These are phyloP conservation scores for Cettia cetti DNA, from an alignment of 2,113 vertebrate genomes.

Conservation along the genomic window DNA sequence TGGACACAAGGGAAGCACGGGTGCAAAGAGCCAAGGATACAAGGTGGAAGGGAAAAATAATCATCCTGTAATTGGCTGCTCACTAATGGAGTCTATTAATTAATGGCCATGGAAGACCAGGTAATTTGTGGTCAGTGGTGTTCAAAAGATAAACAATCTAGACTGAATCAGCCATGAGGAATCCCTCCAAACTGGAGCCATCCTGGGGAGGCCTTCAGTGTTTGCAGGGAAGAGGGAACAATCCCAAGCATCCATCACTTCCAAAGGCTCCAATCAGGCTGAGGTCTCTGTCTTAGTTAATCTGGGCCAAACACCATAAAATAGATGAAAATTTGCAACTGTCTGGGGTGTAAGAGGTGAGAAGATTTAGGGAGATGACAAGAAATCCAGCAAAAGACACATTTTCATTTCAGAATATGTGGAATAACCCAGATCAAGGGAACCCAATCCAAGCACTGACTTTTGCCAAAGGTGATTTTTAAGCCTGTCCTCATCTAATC, in stretches of 20 bases:
- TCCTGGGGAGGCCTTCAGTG: background rate
- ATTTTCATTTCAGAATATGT: background rate
- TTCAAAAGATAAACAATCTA: slow-evolving; percentile 67
- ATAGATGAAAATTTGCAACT: background rate
- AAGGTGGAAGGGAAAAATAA: slow-evolving; percentile 3
- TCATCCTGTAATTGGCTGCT: slow-evolving; percentile 59
- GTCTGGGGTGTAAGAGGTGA: background rate
- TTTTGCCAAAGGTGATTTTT: background rate
- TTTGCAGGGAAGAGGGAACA: background rate
- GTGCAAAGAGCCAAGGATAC: background rate
- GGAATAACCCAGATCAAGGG: background rate
- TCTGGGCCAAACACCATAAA: background rate
- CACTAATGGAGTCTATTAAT: slow-evolving; percentile 69
- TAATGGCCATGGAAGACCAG: slow-evolving; percentile 47
- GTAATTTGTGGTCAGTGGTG: slow-evolving; percentile 68
- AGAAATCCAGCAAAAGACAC: background rate
- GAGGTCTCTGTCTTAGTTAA: background rate
- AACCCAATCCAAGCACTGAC: background rate
- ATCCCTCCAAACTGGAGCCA: background rate
- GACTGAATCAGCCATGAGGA: background rate
- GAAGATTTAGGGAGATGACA: background rate
- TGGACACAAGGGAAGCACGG: background rate
- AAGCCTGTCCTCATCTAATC: background rate
- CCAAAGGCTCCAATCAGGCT: accelerated
- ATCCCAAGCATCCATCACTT: background rate